Conservation (phyloP, 1,140 invertebrate species). For the Ephestia elutella region DNA sequence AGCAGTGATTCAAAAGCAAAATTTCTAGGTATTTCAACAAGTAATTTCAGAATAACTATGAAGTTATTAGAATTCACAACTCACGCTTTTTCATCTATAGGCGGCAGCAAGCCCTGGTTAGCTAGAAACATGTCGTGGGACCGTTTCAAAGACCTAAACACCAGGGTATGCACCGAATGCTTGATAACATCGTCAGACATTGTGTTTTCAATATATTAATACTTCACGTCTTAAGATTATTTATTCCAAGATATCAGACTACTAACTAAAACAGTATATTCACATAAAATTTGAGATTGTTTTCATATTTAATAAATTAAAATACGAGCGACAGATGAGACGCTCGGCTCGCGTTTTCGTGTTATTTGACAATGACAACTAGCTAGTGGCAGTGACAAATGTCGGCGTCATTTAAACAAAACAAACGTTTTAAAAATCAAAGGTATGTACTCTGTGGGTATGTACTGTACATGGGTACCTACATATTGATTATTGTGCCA, state of each 20-base stretch:
- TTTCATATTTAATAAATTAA: background rate
- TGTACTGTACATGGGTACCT: too few species aligned
- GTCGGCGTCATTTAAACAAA: too few species aligned
- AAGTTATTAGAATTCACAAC: slow-evolving; percentile 43
- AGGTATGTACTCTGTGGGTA: too few species aligned
- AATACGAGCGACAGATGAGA: too few species aligned
- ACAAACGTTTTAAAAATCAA: too few species aligned
- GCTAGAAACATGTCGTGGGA: slow-evolving; percentile 98
- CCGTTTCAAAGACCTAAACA: slow-evolving; percentile 97
- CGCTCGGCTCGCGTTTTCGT: too few species aligned
- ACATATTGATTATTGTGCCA: too few species aligned
- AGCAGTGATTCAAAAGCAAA: too few species aligned
- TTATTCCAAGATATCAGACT: background rate
- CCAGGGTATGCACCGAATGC: slow-evolving; percentile 96
- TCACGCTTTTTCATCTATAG: slow-evolving; percentile 87
- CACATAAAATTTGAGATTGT: background rate
- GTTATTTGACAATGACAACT: too few species aligned
- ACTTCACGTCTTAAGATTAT: background rate
- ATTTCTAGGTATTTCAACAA: too few species aligned
- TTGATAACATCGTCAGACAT: slow-evolving; percentile 90
- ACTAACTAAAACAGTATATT: background rate
- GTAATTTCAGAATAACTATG: too few species aligned
- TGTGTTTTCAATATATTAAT: slow-evolving; percentile 20
- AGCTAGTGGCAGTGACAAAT: too few species aligned
- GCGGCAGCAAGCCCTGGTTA: slow-evolving; percentile 91